phyloP scores from a whole-genome alignment of 2,113 vertebrate species.

The Poecile atricapillus region DNA sequence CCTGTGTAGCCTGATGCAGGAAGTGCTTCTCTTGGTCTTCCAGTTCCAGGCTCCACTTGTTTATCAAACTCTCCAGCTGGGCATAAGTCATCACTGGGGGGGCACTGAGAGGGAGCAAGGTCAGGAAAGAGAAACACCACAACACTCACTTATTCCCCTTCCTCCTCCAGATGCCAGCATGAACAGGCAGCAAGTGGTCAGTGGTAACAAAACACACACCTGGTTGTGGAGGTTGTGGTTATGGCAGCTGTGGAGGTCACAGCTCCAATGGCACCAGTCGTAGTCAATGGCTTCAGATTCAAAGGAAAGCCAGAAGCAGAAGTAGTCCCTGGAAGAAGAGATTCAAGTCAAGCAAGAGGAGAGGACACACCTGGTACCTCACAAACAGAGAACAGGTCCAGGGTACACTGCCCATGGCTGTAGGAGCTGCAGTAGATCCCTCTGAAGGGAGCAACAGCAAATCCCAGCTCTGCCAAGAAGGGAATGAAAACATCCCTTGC shows the following conservation, averaged over 20 bases:
- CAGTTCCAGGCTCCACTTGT: constrained; percentile 97
- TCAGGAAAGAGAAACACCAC: fast-evolving
- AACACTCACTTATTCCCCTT: not conserved
- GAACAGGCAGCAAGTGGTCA: not conserved
- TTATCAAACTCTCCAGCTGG: constrained; percentile 93
- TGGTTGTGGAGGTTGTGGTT: not conserved
- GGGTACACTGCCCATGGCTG: not conserved
- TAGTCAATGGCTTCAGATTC: constrained; percentile 75
- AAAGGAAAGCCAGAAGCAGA: constrained; percentile 72
- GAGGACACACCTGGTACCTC: not conserved
- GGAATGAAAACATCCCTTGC: not conserved
- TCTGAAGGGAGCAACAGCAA: not conserved
- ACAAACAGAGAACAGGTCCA: fast-evolving
- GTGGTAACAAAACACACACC: not conserved
- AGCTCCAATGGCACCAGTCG: not conserved
- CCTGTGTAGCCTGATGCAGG: constrained; percentile 93
- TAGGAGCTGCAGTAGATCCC: not conserved
- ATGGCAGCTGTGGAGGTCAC: not conserved
- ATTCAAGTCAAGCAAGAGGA: not conserved
- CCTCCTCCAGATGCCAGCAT: not conserved
- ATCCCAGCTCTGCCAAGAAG: fast-evolving
- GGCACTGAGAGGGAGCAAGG: not conserved
- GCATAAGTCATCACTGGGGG: constrained; percentile 89
- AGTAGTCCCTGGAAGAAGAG: constrained; percentile 16
- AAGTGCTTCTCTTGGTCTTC: constrained; percentile 96